A percentile compares a stretch with the other conserved stretches of the same genome.
These are phyloP conservation scores for Phenacoccus solenopsis DNA, from an alignment of 1,140 invertebrate genomes.

Conservation along the genomic window DNA sequence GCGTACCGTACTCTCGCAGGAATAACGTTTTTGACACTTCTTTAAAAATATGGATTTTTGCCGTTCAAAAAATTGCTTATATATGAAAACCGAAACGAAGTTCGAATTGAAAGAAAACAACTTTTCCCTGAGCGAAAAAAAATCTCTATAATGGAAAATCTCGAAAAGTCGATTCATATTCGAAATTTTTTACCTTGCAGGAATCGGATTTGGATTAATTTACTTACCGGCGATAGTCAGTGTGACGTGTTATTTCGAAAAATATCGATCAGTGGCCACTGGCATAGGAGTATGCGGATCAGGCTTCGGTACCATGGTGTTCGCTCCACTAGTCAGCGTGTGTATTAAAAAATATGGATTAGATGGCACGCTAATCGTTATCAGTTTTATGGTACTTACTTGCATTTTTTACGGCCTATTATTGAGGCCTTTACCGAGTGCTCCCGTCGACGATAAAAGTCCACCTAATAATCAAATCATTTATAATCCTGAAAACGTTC, in stretches of 20 bases:
- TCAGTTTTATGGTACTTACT: slow-evolving; percentile 64
- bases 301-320: slow-evolving; percentile 71
- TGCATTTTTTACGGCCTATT: slow-evolving; percentile 72
- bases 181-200: too few species aligned
- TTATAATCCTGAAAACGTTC: neutral
- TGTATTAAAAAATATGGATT: slow-evolving; percentile 38
- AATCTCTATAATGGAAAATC: too few species aligned
- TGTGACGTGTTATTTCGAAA: slow-evolving; percentile 89
- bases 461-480: neutral
- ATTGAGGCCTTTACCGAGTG: slow-evolving; percentile 47
- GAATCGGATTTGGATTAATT: slow-evolving; percentile 84
- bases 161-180: too few species aligned
- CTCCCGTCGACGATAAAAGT: neutral
- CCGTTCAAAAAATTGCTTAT: too few species aligned
- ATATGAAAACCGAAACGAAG: too few species aligned
- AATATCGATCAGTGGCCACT: slow-evolving; percentile 77
- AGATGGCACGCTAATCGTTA: slow-evolving; percentile 50
- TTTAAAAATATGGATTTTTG: too few species aligned
- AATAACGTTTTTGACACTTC: too few species aligned
- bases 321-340: slow-evolving; percentile 59
- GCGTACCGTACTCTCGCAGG: too few species aligned
- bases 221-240: slow-evolving; percentile 90
- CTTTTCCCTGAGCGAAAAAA: too few species aligned
- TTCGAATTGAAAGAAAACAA: too few species aligned
- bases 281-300: slow-evolving; percentile 91